Conservation (phyloP, 2,797 vertebrate genomes). For the Lerista edwardsae region DNA sequence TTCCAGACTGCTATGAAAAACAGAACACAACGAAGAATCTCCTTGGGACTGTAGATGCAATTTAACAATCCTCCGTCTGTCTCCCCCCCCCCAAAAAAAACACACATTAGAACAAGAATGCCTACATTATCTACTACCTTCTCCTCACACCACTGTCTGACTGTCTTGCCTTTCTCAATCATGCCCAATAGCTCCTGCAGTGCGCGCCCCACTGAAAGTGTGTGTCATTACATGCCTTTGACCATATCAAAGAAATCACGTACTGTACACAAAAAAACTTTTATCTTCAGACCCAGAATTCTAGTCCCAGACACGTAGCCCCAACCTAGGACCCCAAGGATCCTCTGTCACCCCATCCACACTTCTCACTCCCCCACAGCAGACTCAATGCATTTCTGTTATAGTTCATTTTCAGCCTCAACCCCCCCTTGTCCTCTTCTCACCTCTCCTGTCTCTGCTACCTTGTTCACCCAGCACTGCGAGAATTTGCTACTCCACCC, state of each 20-base stretch:
- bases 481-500: neutral
- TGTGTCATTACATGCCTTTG: neutral
- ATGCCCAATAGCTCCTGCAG: neutral
- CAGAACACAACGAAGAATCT: neutral
- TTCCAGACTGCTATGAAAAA: neutral
- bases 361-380: neutral
- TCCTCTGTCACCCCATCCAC: neutral
- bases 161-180: neutral
- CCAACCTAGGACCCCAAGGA: neutral
- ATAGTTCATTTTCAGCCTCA: neutral
- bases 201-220: neutral
- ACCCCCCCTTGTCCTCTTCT: neutral
- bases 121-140: neutral
- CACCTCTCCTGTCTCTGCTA: neutral
- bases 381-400: neutral
- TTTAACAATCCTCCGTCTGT: no score
- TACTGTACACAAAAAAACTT: no score
- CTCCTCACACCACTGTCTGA: no score
- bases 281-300: neutral
- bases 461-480: neutral
- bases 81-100: no score
- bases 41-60: no score
- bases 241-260: neutral
- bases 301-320: neutral
- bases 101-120: neutral